Conservation (phyloP, 2,113 vertebrate species). For the Sturnus vulgaris region DNA sequence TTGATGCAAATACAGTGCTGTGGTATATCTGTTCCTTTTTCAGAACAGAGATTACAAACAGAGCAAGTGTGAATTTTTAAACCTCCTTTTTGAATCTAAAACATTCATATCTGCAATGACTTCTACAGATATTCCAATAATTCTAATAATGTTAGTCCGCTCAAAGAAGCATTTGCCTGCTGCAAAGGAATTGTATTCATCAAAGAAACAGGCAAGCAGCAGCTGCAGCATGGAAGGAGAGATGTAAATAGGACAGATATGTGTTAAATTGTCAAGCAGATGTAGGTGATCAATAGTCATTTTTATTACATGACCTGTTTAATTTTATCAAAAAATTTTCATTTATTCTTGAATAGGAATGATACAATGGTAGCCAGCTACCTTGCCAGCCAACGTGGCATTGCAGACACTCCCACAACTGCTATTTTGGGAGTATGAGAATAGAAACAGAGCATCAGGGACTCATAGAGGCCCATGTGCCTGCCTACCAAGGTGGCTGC, state of each 20-base stretch:
- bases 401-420: neutral
- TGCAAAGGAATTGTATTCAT: neutral
- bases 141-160: neutral
- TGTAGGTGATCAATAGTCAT: neutral
- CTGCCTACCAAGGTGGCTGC: neutral
- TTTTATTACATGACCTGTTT: neutral
- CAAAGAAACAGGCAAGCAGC: neutral
- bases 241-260: neutral
- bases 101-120: neutral
- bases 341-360: neutral
- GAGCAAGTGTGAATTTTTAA: neutral
- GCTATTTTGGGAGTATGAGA: neutral
- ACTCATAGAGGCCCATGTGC: neutral
- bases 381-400: neutral
- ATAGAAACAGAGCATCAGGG: neutral
- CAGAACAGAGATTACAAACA: neutral
- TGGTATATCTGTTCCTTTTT: neutral
- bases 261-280: neutral
- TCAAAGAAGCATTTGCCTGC: neutral
- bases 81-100: neutral
- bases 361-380: neutral
- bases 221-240: neutral
- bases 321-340: neutral
- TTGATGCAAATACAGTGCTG: neutral
- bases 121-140: neutral